Base-by-base conservation (phyloP, 2,888 invertebrate genomes). In the Callimorpha dominula region DNA sequence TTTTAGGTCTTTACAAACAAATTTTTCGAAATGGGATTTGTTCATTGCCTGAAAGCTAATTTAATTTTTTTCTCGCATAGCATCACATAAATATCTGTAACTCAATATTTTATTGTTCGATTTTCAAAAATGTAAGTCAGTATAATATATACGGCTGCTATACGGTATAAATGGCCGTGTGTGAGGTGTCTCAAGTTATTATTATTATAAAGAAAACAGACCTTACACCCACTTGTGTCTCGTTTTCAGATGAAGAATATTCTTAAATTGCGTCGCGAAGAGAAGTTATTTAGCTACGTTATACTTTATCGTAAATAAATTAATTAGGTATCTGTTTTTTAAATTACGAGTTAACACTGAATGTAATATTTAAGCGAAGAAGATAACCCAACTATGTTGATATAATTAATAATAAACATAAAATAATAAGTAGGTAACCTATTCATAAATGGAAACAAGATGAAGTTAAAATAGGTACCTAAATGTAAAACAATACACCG, bases 381-480 rank as follows among this genome's bases (percentile, higher is more conserved):
- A 31, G 31, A 60, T 60, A 60, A 57, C 12, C 9, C 14, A 60
- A 60, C 7, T 31, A 17, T 50, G 17, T 31, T 65, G 67, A 67
- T 67, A 54, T 54, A 12, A 17, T 65, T 78, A 50, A 70, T 65
- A 20, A 9, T 0, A 0, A 63, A 62, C 20, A 31, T 42, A 7
- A 17, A n/a, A 54, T 42, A 31, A 31, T 66, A 67, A n/a, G 66
- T 42, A 67, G 52, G n/a, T 67, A 31, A 52, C 52, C 66, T 67
- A 54, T 52, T 40, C 42, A 42, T 9, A 54, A n/a, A 54, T 54
- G n/a, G 52, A 11, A 42, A 42, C 54, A 54, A 67, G 42, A 67
- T 54, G 54, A 67, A 7, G 12, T 65, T 50, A 54, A 67, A 17
- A 4, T 67, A 54, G 73, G 75, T 65, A 67, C 52, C 67, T 67